A percentile compares a stretch with the other conserved stretches of the same genome.
These are phyloP conservation scores for Acanthacorydalis orientalis DNA, from an alignment of 2,888 invertebrate genomes.

Conservation along the genomic window DNA sequence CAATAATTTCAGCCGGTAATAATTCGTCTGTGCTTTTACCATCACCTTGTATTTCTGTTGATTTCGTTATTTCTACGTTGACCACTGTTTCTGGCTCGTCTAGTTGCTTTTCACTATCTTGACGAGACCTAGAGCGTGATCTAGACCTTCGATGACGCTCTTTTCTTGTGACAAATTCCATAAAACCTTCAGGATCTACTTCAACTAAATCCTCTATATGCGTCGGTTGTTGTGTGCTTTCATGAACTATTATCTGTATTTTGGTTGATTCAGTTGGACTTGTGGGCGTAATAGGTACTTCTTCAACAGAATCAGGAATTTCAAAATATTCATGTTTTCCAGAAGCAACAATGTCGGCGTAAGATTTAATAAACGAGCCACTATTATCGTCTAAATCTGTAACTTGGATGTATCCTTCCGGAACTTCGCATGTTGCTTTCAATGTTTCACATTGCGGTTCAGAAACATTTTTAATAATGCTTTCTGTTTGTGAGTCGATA, in stretches of 20 bases:
- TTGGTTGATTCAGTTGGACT: conserved; percentile 12
- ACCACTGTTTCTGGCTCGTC: too few species aligned
- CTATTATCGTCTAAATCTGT: background rate
- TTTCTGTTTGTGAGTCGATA: conserved; percentile 7
- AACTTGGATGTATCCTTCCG: background rate
- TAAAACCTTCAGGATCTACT: conserved; percentile 28
- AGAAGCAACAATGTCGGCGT: conserved; percentile 48
- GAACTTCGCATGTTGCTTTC: conserved; percentile 5
- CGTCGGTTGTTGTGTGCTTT: conserved; percentile 14
- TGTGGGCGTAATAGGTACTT: conserved; percentile 12
- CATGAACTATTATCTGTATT: conserved; percentile 18
- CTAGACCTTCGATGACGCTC: conserved; percentile 24
- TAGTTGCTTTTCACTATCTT: too few species aligned
- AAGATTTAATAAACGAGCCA: conserved; percentile 29
- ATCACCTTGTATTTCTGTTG: too few species aligned
- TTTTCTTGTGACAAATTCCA: conserved; percentile 29
- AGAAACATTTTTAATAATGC: conserved; percentile 4
- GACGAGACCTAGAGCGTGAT: conserved; percentile 16
- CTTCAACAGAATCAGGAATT: conserved; percentile 11
- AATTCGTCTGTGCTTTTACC: too few species aligned
- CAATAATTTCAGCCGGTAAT: too few species aligned
- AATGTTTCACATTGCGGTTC: conserved; percentile 10
- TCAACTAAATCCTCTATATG: conserved; percentile 19
- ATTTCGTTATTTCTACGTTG: too few species aligned
- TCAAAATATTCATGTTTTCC: conserved; percentile 22